These are phyloP conservation scores for Isaurus tuberculatus DNA, from an alignment of 92 coral and sea anemone genomes.

Conservation along the genomic window DNA sequence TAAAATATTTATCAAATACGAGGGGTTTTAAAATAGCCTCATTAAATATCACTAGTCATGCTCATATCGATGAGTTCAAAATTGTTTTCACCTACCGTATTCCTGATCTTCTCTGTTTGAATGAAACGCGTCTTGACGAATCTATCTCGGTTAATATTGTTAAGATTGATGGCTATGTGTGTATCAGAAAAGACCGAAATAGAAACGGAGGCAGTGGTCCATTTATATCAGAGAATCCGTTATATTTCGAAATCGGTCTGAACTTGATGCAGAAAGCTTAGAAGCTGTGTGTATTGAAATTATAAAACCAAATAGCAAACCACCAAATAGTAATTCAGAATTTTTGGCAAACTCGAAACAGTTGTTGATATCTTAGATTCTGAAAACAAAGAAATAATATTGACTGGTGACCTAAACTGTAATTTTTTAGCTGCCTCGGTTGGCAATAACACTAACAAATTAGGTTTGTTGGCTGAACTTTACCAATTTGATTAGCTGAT, in stretches of 20 bases:
- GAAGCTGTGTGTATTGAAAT: slow-evolving; percentile 43
- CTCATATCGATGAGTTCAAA: slow-evolving; percentile 43
- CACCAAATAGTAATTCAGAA: slow-evolving; percentile 32
- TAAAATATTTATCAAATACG: slow-evolving; percentile 27
- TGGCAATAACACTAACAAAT: slow-evolving; percentile 21
- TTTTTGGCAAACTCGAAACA: slow-evolving; percentile 6
- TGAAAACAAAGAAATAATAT: slow-evolving; percentile 39
- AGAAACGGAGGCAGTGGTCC: slow-evolving; percentile 24
- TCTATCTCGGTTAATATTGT: slow-evolving; percentile 24
- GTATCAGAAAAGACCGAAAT: slow-evolving; percentile 39
- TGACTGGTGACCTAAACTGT: slow-evolving; percentile 38
- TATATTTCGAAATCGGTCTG: slow-evolving; percentile 28
- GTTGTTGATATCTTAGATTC: slow-evolving; percentile 26
- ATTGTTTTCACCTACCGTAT: slow-evolving; percentile 20
- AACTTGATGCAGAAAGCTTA: slow-evolving; percentile 20
- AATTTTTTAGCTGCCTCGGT: not conserved
- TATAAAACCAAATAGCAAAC: slow-evolving; percentile 43
- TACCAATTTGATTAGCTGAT: slow-evolving; percentile 46
- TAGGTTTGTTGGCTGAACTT: slow-evolving; percentile 35
- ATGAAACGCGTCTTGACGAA: slow-evolving; percentile 44
- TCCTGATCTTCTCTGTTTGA: slow-evolving; percentile 30
- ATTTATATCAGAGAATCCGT: slow-evolving; percentile 31
- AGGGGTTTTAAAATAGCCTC: slow-evolving; percentile 32
- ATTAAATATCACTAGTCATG: slow-evolving; percentile 27
- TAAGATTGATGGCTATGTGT: slow-evolving; percentile 5